Conservation (phyloP, 2,797 vertebrate species). For the Coluber constrictor region DNA sequence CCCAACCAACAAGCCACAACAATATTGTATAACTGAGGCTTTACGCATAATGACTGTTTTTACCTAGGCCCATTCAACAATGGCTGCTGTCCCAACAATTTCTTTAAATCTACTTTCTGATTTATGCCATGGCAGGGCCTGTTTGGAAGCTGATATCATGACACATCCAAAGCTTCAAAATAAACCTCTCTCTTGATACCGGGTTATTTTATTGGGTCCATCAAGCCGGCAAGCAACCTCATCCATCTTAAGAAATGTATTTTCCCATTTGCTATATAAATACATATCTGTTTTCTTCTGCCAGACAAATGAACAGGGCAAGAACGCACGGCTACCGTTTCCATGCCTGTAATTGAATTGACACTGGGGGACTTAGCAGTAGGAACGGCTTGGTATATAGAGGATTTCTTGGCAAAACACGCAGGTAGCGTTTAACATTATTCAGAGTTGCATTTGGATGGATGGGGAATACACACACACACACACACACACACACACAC, state of each 20-base stretch:
- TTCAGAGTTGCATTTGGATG: conserved; percentile 24
- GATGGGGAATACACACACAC: not conserved
- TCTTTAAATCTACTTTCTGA: conserved; percentile 58
- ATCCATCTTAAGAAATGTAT: conserved; percentile 69
- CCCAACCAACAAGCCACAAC: not conserved
- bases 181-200: conserved; percentile 70
- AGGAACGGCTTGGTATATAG: conserved; percentile 16
- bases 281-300: conserved; percentile 60
- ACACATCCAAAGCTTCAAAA: conserved; percentile 65
- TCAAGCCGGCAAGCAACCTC: conserved; percentile 66
- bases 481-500: not conserved
- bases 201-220: conserved; percentile 66
- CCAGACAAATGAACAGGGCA: conserved; percentile 63
- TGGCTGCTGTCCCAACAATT: conserved; percentile 45
- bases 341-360: conserved; percentile 55
- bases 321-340: conserved; percentile 56
- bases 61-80: not conserved
- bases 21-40: not conserved
- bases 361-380: conserved; percentile 47
- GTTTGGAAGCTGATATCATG: conserved; percentile 62
- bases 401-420: not conserved
- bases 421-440: not conserved
- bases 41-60: not conserved
- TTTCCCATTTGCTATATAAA: conserved; percentile 72
- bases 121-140: conserved; percentile 64